phyloP scores from a whole-genome alignment of 2,888 invertebrate species.

The Monochamus alternatus region DNA sequence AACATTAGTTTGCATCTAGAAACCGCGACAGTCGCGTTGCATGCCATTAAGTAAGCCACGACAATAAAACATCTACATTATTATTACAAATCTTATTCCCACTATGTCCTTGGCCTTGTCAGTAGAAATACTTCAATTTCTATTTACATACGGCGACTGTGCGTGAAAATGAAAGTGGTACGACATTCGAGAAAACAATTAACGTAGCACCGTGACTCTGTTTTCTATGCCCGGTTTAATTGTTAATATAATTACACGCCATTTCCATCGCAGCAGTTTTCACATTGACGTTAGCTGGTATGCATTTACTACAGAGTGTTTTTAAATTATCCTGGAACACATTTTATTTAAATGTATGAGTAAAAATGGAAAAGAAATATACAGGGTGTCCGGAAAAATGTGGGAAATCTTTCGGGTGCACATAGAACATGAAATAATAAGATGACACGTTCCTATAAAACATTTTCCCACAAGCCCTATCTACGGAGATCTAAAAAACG shows the following conservation, averaged over 20 bases:
- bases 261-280: neutral
- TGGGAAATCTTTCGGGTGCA: too few species aligned
- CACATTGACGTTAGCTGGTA: neutral
- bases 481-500: too few species aligned
- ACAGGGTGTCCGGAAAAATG: too few species aligned
- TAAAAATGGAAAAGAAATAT: too few species aligned
- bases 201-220: neutral
- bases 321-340: too few species aligned
- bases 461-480: too few species aligned
- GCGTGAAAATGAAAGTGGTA: slow-evolving; percentile 20
- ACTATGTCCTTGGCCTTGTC: slow-evolving; percentile 15
- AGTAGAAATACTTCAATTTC: neutral
- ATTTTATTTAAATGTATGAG: too few species aligned
- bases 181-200: slow-evolving; percentile 1
- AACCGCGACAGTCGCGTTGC: neutral
- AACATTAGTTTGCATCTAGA: neutral
- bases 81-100: neutral
- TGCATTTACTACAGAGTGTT: too few species aligned
- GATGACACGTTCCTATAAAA: too few species aligned
- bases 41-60: neutral
- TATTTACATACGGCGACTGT: slow-evolving; percentile 5
- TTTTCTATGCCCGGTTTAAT: neutral
- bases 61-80: neutral
- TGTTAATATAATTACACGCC: neutral
- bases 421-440: too few species aligned